Evolutionary conservation across 64 coral and sea anemone genomes (phyloP).

Genomic region (Stichodactyla mertensii): DNA sequence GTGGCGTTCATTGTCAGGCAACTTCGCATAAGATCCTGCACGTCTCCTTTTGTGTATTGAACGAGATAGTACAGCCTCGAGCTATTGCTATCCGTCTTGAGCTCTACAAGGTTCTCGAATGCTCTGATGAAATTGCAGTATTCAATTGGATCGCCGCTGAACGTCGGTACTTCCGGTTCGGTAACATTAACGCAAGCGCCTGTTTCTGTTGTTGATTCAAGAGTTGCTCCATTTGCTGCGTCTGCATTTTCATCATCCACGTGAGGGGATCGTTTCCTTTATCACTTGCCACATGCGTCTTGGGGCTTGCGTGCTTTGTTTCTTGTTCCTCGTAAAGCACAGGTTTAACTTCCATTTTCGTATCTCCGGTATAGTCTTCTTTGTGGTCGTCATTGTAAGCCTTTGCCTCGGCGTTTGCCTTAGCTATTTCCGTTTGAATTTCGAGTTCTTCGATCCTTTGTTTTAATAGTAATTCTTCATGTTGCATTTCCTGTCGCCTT

Average conservation of each 20-base stretch:
- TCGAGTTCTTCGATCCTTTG: no score
- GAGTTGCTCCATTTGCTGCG: neutral
- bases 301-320: no score
- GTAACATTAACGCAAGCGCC: neutral
- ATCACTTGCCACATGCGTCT: neutral
- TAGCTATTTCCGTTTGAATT: neutral
- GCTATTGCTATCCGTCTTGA: slow-evolving; percentile 39
- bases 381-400: neutral
- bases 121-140: slow-evolving; percentile 31
- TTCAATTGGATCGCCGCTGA: slow-evolving; percentile 8
- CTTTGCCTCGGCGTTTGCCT: slow-evolving; percentile 7
- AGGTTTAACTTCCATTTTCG: no score
- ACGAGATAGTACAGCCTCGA: slow-evolving; percentile 56
- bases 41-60: slow-evolving; percentile 41
- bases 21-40: slow-evolving; percentile 37
- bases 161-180: slow-evolving; percentile 25
- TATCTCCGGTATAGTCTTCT: neutral
- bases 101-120: slow-evolving; percentile 36
- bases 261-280: no score
- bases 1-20: slow-evolving; percentile 24
- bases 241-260: neutral
- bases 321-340: no score
- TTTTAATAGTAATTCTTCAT: neutral
- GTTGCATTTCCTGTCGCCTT: neutral
- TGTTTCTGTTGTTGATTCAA: slow-evolving; percentile 7